Evolutionary conservation across 2,797 vertebrate genomes (phyloP), one percentile per base, ranked within the genome.

Genomic region (Pseudomugil tenellus): DNA sequence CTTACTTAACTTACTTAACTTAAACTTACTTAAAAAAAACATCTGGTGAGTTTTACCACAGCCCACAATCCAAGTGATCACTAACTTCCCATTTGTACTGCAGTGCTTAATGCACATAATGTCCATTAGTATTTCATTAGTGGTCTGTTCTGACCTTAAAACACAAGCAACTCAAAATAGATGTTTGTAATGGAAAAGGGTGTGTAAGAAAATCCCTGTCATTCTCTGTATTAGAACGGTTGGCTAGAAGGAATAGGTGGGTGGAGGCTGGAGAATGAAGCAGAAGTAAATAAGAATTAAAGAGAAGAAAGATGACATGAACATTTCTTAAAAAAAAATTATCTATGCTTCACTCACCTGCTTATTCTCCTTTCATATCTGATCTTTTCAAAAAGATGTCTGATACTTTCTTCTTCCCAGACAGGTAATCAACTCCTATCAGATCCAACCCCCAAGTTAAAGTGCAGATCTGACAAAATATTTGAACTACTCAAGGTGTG

Each of bases 371-470:
- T 70, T 75, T 77, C 63, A 83, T 56, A 79, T 74, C 31, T 72
- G 72, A 81, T 55, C 63, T 70, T 78, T 73, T 57, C 71, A 60
- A 77, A 53, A 64, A 66, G 37, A 67, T 63, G 67, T 63, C 57
- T 70, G 67, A 70, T 69, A 32, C 76, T 78, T 34, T 80, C 71
- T 76, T 84, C 73, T 75, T 76, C 73, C 16, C 59, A 89, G 81
- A 85, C 65, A 85, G 60, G 57, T 67, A 80, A 84, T 87, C 79
- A 80, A 32, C 63, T 61, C 46, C 54, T 85, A 71, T 87, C 84
- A 78, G 68, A 81, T 76, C 60, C 74, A 82, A 59, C 79, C 77
- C 72, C 67, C 23, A 9, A 66, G 66, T 63, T 69, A 8, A 76
- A 79, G 60, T 55, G 68, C 63, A 75, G 26, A 74, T 78, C 79